Percentiles rank a stretch among this genome's conserved stretches.
phyloP scores from a whole-genome alignment of 2,888 invertebrate species.

The Xestia xanthographa region DNA sequence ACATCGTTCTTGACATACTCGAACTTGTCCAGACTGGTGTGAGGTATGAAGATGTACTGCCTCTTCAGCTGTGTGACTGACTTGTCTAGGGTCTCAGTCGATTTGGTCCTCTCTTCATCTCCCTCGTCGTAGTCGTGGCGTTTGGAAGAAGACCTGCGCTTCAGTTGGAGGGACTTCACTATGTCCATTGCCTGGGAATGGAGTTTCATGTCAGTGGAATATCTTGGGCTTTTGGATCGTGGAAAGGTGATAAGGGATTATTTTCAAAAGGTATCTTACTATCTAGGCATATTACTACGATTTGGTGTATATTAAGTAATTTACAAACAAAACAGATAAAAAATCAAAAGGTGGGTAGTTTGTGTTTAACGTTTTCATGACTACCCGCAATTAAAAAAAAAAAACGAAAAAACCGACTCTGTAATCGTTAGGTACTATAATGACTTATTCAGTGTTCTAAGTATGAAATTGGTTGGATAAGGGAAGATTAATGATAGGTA shows the following conservation, averaged over 20 bases:
- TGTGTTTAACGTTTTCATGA: not conserved
- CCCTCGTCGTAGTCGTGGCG: conserved; percentile 82
- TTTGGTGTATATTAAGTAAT: not conserved
- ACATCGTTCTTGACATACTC: conserved; percentile 91
- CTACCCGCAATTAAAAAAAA: not conserved
- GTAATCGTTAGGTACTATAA: not conserved
- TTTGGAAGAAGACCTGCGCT: conserved; percentile 84
- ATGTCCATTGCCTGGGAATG: conserved; percentile 90
- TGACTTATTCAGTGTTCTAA: not conserved
- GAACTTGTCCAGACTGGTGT: conserved; percentile 91
- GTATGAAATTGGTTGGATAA: not conserved
- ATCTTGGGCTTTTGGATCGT: not conserved
- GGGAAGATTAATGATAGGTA: not conserved
- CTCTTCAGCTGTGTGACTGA: conserved; percentile 83
- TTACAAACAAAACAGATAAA: not conserved
- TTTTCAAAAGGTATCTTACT: not conserved
- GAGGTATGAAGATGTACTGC: conserved; percentile 92
- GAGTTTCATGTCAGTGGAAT: not conserved
- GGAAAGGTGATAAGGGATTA: not conserved
- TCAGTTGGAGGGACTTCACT: conserved; percentile 90
- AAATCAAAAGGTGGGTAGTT: not conserved
- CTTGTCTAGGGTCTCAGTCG: conserved; percentile 81
- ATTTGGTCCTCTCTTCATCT: conserved; percentile 75
- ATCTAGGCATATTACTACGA: too few species aligned
- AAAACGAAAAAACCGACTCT: too few species aligned